Evolutionary conservation across 2,113 vertebrate species (phyloP).

Genomic region (Nothobranchius kuhntae): DNA sequence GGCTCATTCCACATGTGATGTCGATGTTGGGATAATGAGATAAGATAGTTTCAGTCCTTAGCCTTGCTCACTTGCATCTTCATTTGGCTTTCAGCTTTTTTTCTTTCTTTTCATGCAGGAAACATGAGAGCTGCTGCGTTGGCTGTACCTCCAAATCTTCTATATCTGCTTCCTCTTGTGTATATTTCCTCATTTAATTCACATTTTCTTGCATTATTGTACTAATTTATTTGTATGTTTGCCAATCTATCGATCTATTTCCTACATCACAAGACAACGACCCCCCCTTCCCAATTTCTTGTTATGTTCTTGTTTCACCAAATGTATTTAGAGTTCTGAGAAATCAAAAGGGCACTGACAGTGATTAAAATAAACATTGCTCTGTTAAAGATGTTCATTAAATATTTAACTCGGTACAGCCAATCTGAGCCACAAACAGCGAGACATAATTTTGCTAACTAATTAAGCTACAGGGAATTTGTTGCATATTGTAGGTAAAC

Average conservation of each 20-base stretch:
- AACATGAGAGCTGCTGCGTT: slow-evolving; percentile 27
- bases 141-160: slow-evolving; percentile 22
- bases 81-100: slow-evolving; percentile 21
- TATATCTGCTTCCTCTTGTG: background rate
- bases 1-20: slow-evolving; percentile 76
- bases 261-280: background rate
- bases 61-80: slow-evolving; percentile 43
- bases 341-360: slow-evolving; percentile 62
- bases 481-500: slow-evolving; percentile 82
- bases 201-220: background rate
- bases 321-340: slow-evolving; percentile 50
- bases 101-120: slow-evolving; percentile 19
- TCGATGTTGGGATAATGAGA: slow-evolving; percentile 77
- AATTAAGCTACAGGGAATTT: slow-evolving; percentile 85
- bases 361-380: slow-evolving; percentile 77
- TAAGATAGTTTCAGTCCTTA: slow-evolving; percentile 63
- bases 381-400: slow-evolving; percentile 76
- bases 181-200: background rate
- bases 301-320: slow-evolving; percentile 38
- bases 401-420: slow-evolving; percentile 78
- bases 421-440: slow-evolving; percentile 70
- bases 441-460: slow-evolving; percentile 70
- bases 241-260: background rate
- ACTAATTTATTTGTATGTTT: background rate
- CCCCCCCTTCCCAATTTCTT: background rate